Evolutionary conservation across 2,888 invertebrate species (phyloP).

Genomic region (Meiosimyza platycephala): DNA sequence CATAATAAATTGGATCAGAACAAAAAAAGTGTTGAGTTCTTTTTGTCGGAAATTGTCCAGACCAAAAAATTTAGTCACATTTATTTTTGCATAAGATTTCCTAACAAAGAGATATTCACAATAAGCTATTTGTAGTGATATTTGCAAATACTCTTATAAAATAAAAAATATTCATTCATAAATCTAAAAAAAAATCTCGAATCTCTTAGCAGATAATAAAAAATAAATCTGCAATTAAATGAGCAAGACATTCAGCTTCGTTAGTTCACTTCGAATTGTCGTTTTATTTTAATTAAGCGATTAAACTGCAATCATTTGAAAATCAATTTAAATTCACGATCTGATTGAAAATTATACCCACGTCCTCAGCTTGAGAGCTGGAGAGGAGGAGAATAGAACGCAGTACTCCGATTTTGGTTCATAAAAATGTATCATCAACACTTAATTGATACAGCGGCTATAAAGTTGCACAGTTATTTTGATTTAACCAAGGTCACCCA

Average conservation of each 20-base stretch:
- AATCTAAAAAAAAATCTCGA: too few relatives aligned
- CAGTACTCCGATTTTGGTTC: not conserved
- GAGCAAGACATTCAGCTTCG: slow-evolving; percentile 3
- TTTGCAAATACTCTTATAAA: too few relatives aligned
- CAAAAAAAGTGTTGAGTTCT: too few relatives aligned
- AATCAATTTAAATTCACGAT: not conserved
- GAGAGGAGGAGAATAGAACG: not conserved
- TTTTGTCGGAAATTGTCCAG: too few relatives aligned
- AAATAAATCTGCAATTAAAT: too few relatives aligned
- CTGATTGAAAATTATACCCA: slow-evolving; percentile 16
- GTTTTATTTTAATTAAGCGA: slow-evolving; percentile 30
- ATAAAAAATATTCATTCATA: too few relatives aligned
- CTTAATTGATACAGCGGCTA: not conserved
- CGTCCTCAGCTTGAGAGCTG: not conserved
- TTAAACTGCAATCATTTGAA: slow-evolving; percentile 38
- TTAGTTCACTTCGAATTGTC: slow-evolving; percentile 24
- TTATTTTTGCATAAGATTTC: too few relatives aligned
- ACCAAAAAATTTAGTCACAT: too few relatives aligned
- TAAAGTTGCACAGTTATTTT: slow-evolving; percentile 7
- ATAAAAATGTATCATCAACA: not conserved
- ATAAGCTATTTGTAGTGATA: too few relatives aligned
- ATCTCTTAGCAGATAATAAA: too few relatives aligned
- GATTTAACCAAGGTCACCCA: slow-evolving; percentile 10
- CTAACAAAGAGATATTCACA: too few relatives aligned
- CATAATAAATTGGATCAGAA: too few relatives aligned